Evolutionary conservation across 2,888 invertebrate species (phyloP).

Genomic region (Pherbina coryleti): DNA sequence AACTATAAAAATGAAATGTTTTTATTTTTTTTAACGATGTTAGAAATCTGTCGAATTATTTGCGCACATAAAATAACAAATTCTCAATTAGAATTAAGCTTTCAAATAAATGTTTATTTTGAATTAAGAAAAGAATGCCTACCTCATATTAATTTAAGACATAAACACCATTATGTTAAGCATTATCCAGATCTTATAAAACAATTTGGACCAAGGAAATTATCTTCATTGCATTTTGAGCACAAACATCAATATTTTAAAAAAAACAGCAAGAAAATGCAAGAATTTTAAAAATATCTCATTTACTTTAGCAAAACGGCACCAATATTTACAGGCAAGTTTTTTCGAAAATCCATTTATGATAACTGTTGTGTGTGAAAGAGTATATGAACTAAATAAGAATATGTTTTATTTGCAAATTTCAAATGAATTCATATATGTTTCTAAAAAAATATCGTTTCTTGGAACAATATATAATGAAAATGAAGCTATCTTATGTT

Average conservation of each 20-base stretch:
- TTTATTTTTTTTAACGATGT: too few relatives aligned
- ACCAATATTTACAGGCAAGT: not conserved
- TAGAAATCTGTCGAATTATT: too few relatives aligned
- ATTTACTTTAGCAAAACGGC: conserved; percentile 42
- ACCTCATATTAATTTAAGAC: conserved; percentile 37
- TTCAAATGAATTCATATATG: not conserved
- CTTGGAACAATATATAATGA: too few relatives aligned
- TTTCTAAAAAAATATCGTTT: not conserved
- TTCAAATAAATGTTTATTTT: conserved; percentile 33
- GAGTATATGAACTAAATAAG: not conserved
- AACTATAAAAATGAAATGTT: too few relatives aligned
- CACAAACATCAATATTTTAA: conserved; percentile 54
- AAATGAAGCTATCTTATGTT: too few relatives aligned
- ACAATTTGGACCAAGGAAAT: conserved; percentile 40
- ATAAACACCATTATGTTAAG: conserved; percentile 43
- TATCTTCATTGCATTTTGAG: conserved; percentile 50
- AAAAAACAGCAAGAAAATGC: conserved; percentile 40
- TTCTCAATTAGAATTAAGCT: too few relatives aligned
- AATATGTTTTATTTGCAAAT: not conserved
- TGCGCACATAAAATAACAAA: too few relatives aligned
- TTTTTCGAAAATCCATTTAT: not conserved
- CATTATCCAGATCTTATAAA: conserved; percentile 44
- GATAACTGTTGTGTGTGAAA: not conserved
- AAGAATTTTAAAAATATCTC: conserved; percentile 35
- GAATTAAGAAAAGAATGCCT: conserved; percentile 33